Conservation (phyloP, 1,140 invertebrate species). For the Asbolus verrucosus region DNA sequence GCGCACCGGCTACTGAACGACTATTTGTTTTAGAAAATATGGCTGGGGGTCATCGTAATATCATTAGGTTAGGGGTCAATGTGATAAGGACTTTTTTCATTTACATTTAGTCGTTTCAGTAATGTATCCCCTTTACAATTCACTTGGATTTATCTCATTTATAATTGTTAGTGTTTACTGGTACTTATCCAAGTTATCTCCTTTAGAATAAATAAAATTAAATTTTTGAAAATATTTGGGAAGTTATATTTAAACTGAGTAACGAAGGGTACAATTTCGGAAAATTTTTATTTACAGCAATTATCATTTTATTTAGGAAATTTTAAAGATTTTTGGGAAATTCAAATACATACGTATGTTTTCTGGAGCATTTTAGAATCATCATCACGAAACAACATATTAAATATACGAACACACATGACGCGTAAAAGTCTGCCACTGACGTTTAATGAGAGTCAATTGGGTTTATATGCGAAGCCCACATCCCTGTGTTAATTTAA, state of each 20-base stretch:
- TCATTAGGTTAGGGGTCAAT: conserved; percentile 48
- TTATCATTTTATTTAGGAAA: too few species aligned
- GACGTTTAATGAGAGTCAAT: conserved; percentile 62
- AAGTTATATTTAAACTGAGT: too few species aligned
- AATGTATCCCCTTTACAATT: neutral
- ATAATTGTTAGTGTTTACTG: conserved; percentile 10
- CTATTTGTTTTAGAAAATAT: conserved; percentile 52
- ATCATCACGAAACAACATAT: conserved; percentile 11
- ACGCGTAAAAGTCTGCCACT: conserved; percentile 47
- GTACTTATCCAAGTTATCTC: neutral
- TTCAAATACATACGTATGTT: neutral
- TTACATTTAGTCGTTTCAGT: conserved; percentile 28
- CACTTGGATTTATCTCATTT: conserved; percentile 26
- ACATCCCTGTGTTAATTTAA: conserved; percentile 65
- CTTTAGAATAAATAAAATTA: neutral
- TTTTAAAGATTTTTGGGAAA: neutral
- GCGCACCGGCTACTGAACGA: conserved; percentile 38
- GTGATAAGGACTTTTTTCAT: conserved; percentile 46
- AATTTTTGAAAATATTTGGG: conserved; percentile 5
- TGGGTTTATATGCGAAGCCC: conserved; percentile 64
- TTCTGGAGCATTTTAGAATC: neutral
- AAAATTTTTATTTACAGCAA: too few species aligned
- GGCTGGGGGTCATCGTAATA: conserved; percentile 49
- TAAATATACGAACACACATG: conserved; percentile 28
- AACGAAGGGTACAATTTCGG: too few species aligned